Evolutionary conservation across 2,113 vertebrate genomes (phyloP).

Genomic region (Carassius carassius): DNA sequence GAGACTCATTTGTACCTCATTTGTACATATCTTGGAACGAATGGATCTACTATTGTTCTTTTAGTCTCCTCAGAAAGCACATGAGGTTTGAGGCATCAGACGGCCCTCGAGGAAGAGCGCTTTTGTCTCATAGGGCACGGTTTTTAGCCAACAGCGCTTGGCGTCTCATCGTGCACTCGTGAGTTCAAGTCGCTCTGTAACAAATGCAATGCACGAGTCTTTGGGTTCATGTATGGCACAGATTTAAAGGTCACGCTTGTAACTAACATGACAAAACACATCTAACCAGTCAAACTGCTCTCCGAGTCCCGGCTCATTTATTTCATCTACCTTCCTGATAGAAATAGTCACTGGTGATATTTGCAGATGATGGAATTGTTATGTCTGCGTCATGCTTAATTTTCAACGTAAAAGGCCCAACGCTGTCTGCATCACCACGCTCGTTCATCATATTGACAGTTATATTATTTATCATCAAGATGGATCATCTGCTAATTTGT

Average conservation of each 20-base stretch:
- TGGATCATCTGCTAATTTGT: conserved; percentile 44
- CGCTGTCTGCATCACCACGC: conserved; percentile 48
- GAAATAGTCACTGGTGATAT: conserved; percentile 68
- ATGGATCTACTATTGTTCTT: neutral
- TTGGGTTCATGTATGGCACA: neutral
- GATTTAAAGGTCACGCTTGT: conserved; percentile 5
- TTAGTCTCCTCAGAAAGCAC: neutral
- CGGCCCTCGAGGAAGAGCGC: neutral
- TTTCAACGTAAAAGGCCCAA: conserved; percentile 60
- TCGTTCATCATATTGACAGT: conserved; percentile 59
- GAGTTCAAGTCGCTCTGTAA: neutral
- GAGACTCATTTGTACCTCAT: neutral
- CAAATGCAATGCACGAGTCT: neutral
- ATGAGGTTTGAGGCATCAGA: neutral
- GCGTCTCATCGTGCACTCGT: neutral
- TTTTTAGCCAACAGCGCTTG: neutral
- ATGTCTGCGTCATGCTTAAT: conserved; percentile 52
- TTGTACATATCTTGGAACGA: neutral
- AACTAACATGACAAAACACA: conserved; percentile 10
- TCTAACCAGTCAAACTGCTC: conserved; percentile 8
- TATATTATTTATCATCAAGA: conserved; percentile 56
- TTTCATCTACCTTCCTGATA: conserved; percentile 51
- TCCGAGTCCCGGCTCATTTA: conserved; percentile 6
- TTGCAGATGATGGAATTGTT: conserved; percentile 62
- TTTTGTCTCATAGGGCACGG: neutral